Conservation (phyloP, 2,113 vertebrate species). For the Neodon shergylaensis region DNA sequence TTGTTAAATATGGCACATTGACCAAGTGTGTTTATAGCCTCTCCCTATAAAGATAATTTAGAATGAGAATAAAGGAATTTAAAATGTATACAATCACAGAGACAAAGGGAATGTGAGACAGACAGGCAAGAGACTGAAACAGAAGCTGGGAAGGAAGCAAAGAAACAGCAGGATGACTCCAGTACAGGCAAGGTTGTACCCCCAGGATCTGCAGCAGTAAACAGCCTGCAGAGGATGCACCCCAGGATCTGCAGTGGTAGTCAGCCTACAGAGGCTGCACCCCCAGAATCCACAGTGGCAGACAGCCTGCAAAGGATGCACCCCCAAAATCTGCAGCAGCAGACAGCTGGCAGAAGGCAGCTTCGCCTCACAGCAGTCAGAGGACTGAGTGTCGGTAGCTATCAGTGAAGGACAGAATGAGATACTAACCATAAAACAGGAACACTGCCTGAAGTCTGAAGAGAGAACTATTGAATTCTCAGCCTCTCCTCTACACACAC, state of each 20-base stretch:
- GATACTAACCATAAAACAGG: not conserved
- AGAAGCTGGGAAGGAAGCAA: not conserved
- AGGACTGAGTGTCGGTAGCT: not conserved
- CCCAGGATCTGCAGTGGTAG: no score
- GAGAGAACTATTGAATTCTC: not conserved
- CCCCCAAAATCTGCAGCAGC: no score
- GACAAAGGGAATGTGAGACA: not conserved
- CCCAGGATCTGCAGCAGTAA: no score
- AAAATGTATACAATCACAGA: not conserved
- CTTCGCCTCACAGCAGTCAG: not conserved
- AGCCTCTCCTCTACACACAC: not conserved
- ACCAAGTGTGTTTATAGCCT: not conserved
- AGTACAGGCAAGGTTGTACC: not conserved
- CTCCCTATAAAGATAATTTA: not conserved
- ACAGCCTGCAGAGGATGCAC: not conserved
- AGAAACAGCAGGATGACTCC: not conserved
- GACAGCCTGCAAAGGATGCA: no score
- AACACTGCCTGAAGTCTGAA: not conserved
- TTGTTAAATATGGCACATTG: slow-evolving; percentile 7
- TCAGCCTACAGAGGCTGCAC: no score
- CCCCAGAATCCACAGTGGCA: no score
- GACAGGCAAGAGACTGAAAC: not conserved
- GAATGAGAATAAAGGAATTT: slow-evolving; percentile 28
- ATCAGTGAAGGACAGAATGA: not conserved
- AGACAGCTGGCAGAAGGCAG: not conserved